Conservation (phyloP, 2,797 vertebrate genomes). For the Phoxinus dragarum region DNA sequence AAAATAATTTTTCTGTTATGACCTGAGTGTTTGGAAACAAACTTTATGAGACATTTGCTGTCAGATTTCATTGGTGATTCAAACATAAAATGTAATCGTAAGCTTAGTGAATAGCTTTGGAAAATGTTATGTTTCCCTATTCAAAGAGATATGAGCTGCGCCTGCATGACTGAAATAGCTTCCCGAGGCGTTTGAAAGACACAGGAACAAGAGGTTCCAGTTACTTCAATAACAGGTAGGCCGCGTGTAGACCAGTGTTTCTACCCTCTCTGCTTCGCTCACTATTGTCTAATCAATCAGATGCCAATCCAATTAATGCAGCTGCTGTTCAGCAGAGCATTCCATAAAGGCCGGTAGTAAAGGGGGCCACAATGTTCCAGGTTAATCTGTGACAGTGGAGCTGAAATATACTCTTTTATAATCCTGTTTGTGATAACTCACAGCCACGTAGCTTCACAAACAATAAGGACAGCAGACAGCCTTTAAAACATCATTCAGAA, state of each 20-base stretch:
- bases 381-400: constrained; percentile 17
- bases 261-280: constrained; percentile 49
- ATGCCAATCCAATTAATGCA: constrained; percentile 75
- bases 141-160: neutral
- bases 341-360: constrained; percentile 9
- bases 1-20: too few species aligned
- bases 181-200: too few species aligned
- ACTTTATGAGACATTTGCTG: too few species aligned
- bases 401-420: constrained; percentile 21
- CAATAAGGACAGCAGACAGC: constrained; percentile 17
- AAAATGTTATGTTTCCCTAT: neutral
- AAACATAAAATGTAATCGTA: too few species aligned
- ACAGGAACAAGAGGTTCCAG: neutral
- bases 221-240: constrained; percentile 5
- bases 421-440: constrained; percentile 26
- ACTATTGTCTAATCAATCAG: constrained; percentile 72
- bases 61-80: too few species aligned
- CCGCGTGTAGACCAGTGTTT: neutral
- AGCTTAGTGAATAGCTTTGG: too few species aligned
- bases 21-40: too few species aligned
- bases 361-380: constrained; percentile 26
- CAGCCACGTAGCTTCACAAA: neutral
- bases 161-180: neutral
- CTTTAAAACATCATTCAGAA: constrained; percentile 22
- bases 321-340: constrained; percentile 51